These are phyloP conservation scores for Laothoe populi DNA, from an alignment of 2,888 invertebrate genomes.

Conservation along the genomic window DNA sequence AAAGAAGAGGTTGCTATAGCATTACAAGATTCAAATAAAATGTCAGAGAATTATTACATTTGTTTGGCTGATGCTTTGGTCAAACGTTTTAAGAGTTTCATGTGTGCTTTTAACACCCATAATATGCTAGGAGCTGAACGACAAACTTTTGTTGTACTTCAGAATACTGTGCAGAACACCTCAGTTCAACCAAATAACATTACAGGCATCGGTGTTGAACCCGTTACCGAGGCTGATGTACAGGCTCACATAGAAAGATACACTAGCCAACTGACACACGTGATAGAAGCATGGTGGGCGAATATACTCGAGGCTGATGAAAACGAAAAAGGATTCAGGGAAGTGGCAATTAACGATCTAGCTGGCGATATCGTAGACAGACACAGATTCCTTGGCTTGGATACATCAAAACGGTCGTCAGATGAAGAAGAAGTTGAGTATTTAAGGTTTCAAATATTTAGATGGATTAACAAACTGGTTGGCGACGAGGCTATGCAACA, in stretches of 20 bases:
- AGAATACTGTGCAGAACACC: slow-evolving; percentile 37
- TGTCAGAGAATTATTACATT: slow-evolving; percentile 47
- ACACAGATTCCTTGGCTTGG: slow-evolving; percentile 31
- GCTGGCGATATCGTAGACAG: slow-evolving; percentile 36
- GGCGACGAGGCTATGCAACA: slow-evolving; percentile 36
- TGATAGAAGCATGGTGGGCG: slow-evolving; percentile 63
- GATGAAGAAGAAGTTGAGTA: slow-evolving; percentile 38
- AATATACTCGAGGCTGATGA: slow-evolving; percentile 37
- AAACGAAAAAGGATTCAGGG: slow-evolving; percentile 27
- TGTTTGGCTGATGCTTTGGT: slow-evolving; percentile 46
- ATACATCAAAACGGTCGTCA: slow-evolving; percentile 32
- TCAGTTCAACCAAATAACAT: slow-evolving; percentile 30
- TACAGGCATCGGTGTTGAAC: slow-evolving; percentile 34
- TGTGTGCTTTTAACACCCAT: slow-evolving; percentile 30
- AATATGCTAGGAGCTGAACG: slow-evolving; percentile 24
- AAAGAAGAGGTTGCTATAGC: slow-evolving; percentile 47
- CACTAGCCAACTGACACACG: slow-evolving; percentile 46
- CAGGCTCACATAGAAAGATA: slow-evolving; percentile 45
- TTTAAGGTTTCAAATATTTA: slow-evolving; percentile 44
- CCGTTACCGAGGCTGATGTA: slow-evolving; percentile 40
- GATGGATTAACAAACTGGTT: slow-evolving; percentile 43
- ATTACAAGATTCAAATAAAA: slow-evolving; percentile 44
- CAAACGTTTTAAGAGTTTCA: slow-evolving; percentile 39
- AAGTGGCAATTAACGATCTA: slow-evolving; percentile 32
- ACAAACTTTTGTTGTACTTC: slow-evolving; percentile 50